These are phyloP conservation scores for Zaprionus taronus DNA, from an alignment of 1,140 invertebrate genomes.

Conservation along the genomic window DNA sequence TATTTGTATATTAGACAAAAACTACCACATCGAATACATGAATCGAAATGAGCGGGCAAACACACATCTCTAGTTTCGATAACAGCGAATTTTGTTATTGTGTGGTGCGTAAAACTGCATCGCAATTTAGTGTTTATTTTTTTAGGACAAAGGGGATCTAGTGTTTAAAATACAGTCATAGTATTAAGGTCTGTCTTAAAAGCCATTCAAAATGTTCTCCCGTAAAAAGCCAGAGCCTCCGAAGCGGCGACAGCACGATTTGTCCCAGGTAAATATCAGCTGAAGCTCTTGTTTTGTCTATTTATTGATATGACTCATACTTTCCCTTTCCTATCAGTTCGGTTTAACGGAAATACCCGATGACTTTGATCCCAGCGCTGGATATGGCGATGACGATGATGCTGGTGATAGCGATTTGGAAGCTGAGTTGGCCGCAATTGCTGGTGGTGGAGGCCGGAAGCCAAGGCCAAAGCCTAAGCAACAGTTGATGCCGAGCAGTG, in stretches of 20 bases:
- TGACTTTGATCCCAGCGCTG: conserved; percentile 86
- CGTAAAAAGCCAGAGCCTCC: conserved; percentile 85
- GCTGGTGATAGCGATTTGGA: conserved; percentile 92
- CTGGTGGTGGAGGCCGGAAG: conserved; percentile 85
- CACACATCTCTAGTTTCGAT: conserved; percentile 32
- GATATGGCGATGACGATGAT: conserved; percentile 85
- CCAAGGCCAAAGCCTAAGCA: conserved; percentile 85
- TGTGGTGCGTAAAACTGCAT: conserved; percentile 29
- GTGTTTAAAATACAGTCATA: background rate
- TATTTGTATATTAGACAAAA: background rate
- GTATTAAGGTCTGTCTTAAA: conserved; percentile 6
- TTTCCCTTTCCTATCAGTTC: conserved; percentile 86
- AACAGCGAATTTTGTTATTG: conserved; percentile 37
- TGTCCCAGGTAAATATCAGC: conserved; percentile 72
- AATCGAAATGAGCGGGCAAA: background rate
- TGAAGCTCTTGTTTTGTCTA: conserved; percentile 39
- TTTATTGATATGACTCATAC: conserved; percentile 70
- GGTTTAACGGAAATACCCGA: conserved; percentile 90
- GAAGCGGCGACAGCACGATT: conserved; percentile 84
- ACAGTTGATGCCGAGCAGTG: conserved; percentile 83
- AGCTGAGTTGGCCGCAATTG: conserved; percentile 92
- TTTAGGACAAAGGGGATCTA: conserved; percentile 7
- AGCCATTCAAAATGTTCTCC: conserved; percentile 84
- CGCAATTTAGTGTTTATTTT: conserved; percentile 48
- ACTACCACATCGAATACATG: background rate